A percentile compares a stretch with the other conserved stretches of the same genome.
phyloP scores from a whole-genome alignment of 2,797 vertebrate genomes.

The Chelon labrosus region DNA sequence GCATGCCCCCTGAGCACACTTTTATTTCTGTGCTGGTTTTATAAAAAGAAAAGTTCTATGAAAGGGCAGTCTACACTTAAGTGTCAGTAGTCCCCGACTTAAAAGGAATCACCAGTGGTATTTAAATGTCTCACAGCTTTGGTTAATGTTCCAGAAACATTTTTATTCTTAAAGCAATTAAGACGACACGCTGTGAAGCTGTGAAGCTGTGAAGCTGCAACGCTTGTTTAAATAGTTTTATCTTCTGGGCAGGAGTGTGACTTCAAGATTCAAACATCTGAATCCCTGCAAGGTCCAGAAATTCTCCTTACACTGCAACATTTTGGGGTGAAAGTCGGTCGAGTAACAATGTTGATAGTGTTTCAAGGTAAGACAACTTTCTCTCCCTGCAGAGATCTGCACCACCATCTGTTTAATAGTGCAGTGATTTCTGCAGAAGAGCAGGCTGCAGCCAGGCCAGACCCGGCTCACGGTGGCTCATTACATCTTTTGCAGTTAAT shows the following conservation, averaged over 20 bases:
- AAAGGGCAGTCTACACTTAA: not conserved
- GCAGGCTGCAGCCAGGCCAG: not conserved
- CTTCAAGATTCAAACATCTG: not conserved
- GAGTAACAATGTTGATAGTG: not conserved
- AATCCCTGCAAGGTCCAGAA: constrained; percentile 22
- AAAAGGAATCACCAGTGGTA: not conserved
- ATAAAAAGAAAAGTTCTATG: not conserved
- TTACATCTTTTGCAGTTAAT: constrained; percentile 50
- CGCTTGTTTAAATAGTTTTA: not conserved
- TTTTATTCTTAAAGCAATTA: constrained; percentile 6
- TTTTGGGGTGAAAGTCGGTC: not conserved
- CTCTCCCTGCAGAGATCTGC: constrained; percentile 1
- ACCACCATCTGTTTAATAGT: not conserved
- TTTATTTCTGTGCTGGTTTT: not conserved
- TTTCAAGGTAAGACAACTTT: not conserved
- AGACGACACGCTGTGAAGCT: not conserved
- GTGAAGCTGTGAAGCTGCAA: not conserved
- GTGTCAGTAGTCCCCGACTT: not conserved
- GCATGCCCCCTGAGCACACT: not conserved
- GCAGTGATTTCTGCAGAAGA: not conserved
- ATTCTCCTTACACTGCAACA: constrained; percentile 2
- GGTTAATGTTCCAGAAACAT: not conserved
- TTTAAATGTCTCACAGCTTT: not conserved
- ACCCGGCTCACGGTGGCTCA: constrained; percentile 22
- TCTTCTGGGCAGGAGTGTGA: no score